Percentiles rank a stretch among this genome's conserved stretches.
Evolutionary conservation across 1,140 invertebrate species (phyloP).

Genomic region (Asbolus verrucosus): DNA sequence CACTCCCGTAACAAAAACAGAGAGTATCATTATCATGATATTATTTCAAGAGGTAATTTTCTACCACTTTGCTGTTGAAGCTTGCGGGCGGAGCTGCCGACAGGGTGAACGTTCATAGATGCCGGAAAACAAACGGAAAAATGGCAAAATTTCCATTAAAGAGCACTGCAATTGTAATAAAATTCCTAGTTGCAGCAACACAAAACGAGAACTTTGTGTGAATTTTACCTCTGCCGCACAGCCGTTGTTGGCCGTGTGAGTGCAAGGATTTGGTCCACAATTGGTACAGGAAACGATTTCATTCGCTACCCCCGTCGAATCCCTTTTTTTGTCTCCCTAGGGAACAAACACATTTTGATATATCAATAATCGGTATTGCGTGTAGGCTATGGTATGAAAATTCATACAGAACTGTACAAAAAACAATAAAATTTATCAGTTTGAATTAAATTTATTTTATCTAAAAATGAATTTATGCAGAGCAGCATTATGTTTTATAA

Average conservation of each 20-base stretch:
- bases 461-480: too few species aligned
- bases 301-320: constrained; percentile 74
- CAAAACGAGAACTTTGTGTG: constrained; percentile 39
- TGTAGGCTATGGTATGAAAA: too few species aligned
- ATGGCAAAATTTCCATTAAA: background rate
- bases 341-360: constrained; percentile 54
- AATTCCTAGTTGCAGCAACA: constrained; percentile 20
- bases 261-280: constrained; percentile 84
- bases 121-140: too few species aligned
- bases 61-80: too few species aligned
- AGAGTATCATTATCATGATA: too few species aligned
- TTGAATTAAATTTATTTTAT: too few species aligned
- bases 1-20: too few species aligned
- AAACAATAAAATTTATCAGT: constrained; percentile 20
- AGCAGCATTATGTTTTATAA: constrained; percentile 11
- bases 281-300: constrained; percentile 85
- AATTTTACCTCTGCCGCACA: constrained; percentile 82
- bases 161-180: constrained; percentile 10
- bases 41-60: too few species aligned
- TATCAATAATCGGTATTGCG: constrained; percentile 1
- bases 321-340: constrained; percentile 85
- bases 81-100: too few species aligned
- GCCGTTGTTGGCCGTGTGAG: constrained; percentile 85
- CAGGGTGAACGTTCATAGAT: too few species aligned
- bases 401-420: background rate